These are phyloP conservation scores for Ectropis grisescens DNA, from an alignment of 1,140 invertebrate genomes.

Conservation along the genomic window DNA sequence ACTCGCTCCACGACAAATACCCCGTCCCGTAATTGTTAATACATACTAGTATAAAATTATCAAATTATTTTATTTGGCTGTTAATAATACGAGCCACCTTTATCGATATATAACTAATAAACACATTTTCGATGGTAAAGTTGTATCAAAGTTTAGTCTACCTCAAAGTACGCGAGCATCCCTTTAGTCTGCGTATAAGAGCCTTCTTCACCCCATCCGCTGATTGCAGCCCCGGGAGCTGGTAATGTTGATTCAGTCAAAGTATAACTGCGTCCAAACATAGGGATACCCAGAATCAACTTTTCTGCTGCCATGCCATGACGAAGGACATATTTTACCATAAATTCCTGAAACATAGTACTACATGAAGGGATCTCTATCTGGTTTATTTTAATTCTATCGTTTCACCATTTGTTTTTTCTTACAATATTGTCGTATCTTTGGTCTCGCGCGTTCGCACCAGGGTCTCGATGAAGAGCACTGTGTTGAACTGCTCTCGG, in stretches of 20 bases:
- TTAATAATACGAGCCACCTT: too few relatives aligned
- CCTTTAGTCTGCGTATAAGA: conserved; percentile 77
- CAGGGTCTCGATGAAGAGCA: conserved; percentile 47
- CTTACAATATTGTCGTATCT: conserved; percentile 57
- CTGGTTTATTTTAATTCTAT: conserved; percentile 1
- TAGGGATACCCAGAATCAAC: conserved; percentile 75
- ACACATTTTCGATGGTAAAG: too few relatives aligned
- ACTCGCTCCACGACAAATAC: too few relatives aligned
- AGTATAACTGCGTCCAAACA: conserved; percentile 77
- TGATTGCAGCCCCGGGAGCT: conserved; percentile 66
- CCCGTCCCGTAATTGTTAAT: too few relatives aligned
- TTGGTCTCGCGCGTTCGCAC: conserved; percentile 42
- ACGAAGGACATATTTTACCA: conserved; percentile 58
- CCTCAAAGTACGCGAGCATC: conserved; percentile 76
- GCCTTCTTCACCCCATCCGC: conserved; percentile 71
- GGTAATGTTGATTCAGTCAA: conserved; percentile 60
- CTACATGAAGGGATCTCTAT: too few relatives aligned
- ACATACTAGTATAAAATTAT: too few relatives aligned
- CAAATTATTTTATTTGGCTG: too few relatives aligned
- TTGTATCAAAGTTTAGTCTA: too few relatives aligned
- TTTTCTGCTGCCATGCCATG: conserved; percentile 70
- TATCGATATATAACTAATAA: too few relatives aligned
- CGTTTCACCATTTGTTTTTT: background rate
- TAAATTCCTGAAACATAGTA: conserved; percentile 58
- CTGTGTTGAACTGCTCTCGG: conserved; percentile 52